Evolutionary conservation across 2,113 vertebrate species (phyloP), one percentile per base, ranked within the genome.

Genomic region (Lamprotornis superbus): DNA sequence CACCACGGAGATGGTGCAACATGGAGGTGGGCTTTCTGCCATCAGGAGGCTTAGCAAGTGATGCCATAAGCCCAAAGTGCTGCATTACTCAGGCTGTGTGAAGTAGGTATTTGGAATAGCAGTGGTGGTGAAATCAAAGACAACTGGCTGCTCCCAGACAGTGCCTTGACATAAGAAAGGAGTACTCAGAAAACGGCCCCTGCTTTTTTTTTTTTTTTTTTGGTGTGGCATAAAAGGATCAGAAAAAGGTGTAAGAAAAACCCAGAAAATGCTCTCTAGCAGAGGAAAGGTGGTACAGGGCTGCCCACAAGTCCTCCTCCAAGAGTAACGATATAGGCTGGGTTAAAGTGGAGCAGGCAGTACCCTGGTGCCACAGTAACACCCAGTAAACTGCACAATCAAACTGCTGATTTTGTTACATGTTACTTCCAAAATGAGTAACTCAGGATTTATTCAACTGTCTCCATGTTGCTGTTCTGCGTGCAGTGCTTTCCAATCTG

Each of bases 301-400:
- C 44, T 63, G 77, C 16, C 27, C 47, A 40, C 25, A 35, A 47
- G 27, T 55, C 2, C 3, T 23, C 21, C 15, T 76, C 31, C 42
- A n/a, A 31, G 1, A 64, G 20, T 16, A 60, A 76, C 17, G n/a
- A 3, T 6, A 14, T 6, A 59, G 52, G 11, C 11, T 10, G 15
- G 10, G 31, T 63, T 21, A 33, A 79, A 83, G n/a, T 24, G 0
- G 0, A 35, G 39, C 22, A 27, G 64, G 24, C 37, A 70, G 31
- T 47, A 33, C 9, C 12, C 8, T 46, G 35, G 50, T 33, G 67
- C 52, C 2, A 2, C 69, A 46, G 17, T 27, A 79, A 65, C 12
- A 65, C 10, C 30, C 35, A 12, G 19, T 44, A 53, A 79, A 76
- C 21, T 44, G 42, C 47, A 40, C 63, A 40, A 57, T 28, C 16